A percentile compares a stretch with the other conserved stretches of the same genome.
These are phyloP conservation scores for Drosophila athabasca DNA, from an alignment of 1,140 invertebrate species.

Conservation along the genomic window DNA sequence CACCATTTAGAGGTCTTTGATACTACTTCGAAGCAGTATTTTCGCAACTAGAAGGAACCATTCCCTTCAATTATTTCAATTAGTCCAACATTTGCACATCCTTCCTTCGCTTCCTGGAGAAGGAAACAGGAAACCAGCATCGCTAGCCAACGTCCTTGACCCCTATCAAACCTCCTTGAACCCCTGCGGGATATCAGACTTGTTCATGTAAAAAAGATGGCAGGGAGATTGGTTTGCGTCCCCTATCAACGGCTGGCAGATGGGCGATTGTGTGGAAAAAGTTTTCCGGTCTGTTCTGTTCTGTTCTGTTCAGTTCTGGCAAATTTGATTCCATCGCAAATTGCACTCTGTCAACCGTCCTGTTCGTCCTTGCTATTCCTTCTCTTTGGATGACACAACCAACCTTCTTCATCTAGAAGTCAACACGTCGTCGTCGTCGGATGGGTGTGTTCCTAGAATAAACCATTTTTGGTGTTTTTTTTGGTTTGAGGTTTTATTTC, in stretches of 20 bases:
- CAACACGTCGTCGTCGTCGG: slow-evolving; percentile 29
- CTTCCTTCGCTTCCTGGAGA: slow-evolving; percentile 30
- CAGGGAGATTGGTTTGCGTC: neutral
- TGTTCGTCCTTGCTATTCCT: slow-evolving; percentile 13
- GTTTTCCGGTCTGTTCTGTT: slow-evolving; percentile 4
- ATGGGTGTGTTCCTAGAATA: too few relatives aligned
- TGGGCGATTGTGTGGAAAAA: slow-evolving; percentile 19
- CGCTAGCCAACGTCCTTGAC: slow-evolving; percentile 20
- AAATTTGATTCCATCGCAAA: slow-evolving; percentile 75
- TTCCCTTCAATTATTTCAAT: slow-evolving; percentile 48
- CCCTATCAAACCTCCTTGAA: slow-evolving; percentile 2
- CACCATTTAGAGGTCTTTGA: slow-evolving; percentile 17
- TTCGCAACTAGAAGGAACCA: neutral
- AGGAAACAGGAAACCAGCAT: slow-evolving; percentile 13
- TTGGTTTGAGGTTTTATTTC: slow-evolving; percentile 18
- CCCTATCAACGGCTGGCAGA: slow-evolving; percentile 2
- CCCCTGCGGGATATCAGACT: too few relatives aligned
- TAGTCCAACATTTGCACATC: slow-evolving; percentile 41
- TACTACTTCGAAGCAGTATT: slow-evolving; percentile 2
- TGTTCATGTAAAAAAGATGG: neutral
- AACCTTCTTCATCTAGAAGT: slow-evolving; percentile 41
- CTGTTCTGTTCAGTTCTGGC: slow-evolving; percentile 22
- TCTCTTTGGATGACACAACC: slow-evolving; percentile 9
- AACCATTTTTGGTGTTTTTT: slow-evolving; percentile 33
- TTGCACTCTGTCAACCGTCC: slow-evolving; percentile 42